A percentile compares a stretch with the other conserved stretches of the same genome.
phyloP scores from a whole-genome alignment of 2,113 vertebrate genomes.

The Pavo muticus region DNA sequence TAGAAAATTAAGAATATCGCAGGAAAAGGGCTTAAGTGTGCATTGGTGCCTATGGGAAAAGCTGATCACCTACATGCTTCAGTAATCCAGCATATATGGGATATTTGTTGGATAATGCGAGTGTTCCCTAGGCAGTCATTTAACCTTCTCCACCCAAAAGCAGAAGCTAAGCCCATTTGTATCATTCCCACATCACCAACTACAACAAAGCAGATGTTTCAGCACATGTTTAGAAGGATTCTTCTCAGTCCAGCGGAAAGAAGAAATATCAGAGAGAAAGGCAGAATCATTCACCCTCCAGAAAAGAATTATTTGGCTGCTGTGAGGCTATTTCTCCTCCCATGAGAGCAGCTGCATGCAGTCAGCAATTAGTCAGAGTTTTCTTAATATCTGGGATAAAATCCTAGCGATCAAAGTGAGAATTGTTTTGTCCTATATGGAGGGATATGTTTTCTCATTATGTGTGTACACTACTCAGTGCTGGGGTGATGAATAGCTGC shows the following conservation, averaged over 20 bases:
- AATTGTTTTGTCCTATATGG: not conserved
- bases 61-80: not conserved
- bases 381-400: not conserved
- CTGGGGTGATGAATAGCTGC: not conserved
- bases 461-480: not conserved
- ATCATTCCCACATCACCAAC: not conserved
- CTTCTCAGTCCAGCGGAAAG: not conserved
- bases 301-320: not conserved
- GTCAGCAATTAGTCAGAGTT: not conserved
- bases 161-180: not conserved
- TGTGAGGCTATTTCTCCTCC: not conserved
- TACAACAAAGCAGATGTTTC: not conserved
- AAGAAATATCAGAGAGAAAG: not conserved
- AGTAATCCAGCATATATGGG: not conserved
- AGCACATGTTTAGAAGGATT: not conserved
- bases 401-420: not conserved
- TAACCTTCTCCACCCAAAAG: not conserved
- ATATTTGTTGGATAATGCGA: not conserved
- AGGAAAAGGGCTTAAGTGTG: not conserved
- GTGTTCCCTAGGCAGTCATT: not conserved
- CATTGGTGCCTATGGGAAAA: not conserved
- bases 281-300: not conserved
- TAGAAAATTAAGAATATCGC: not conserved
- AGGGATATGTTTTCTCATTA: not conserved
- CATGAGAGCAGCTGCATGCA: not conserved